Base-by-base conservation (phyloP, 92 coral and sea anemone species). In the Porites lobata region DNA sequence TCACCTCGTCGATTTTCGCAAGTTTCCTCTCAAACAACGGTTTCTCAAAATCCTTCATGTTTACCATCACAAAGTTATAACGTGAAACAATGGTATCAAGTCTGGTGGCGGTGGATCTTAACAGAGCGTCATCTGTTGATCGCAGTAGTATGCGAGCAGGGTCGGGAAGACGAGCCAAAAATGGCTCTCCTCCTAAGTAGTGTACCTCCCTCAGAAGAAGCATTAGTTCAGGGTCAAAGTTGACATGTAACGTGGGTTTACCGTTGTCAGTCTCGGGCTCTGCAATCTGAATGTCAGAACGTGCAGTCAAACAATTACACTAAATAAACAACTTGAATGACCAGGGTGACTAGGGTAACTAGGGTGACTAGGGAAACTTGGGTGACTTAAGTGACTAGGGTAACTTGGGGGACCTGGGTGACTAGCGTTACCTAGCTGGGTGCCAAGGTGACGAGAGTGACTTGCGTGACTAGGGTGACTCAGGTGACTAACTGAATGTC, bases 21-120 rank as follows among this genome's bases (percentile, higher is more conserved):
- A 97, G 90, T 84, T 97, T 97, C 87, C 94, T 92, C 86, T 97
- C 98, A 91, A 97, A 97, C 83, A 97, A 87, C 20, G 98, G 98
- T 52, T 83, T 67, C 73, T 97, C 99, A 73, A 86, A 94, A 24
- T 93, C 95, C 82, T 94, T 94, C 90, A 97, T 95, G 72, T 91
- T 95, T 75, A 83, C 78, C 86, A 91, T 94, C 81, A 97, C 93
- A 78, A 91, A 88, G 58, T 97, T 97, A 88, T 97, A 97, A 24
- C 98, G 95, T 0, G 98, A 94, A 18, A 94, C 99, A 29, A 97
- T 97, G 32, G 98, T 94, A 69, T 95, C 99, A 86, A 97, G 96
- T 14, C 96, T 91, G 29, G 99, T 94, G 22, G 99, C 99, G 10
- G 99, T 97, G 50, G 99, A 90, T 19, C 99, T 91, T 87, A 97